A percentile compares a stretch with the other conserved stretches of the same genome.
Evolutionary conservation across 2,113 vertebrate genomes (phyloP).

Genomic region (Cyphomyrus discorhynchus): DNA sequence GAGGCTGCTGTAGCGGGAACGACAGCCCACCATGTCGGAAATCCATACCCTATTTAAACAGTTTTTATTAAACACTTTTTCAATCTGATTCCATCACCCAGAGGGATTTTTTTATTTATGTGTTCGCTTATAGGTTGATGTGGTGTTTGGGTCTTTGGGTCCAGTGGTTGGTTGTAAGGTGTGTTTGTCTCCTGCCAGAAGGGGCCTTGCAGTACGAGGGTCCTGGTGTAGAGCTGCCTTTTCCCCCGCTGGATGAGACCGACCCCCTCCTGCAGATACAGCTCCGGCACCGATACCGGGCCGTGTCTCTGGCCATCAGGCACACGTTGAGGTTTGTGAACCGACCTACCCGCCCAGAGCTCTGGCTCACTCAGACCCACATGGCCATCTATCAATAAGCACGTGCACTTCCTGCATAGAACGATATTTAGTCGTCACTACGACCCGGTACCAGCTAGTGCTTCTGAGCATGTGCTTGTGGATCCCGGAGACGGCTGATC

Average conservation of each 20-base stretch:
- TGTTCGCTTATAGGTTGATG: background rate
- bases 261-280: constrained; percentile 65
- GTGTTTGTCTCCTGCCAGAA: constrained; percentile 31
- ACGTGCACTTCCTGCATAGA: background rate
- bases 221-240: constrained; percentile 62
- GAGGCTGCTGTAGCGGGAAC: background rate
- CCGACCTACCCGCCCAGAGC: background rate
- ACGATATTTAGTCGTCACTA: background rate
- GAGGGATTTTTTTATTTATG: background rate
- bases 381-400: background rate
- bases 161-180: background rate
- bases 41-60: background rate
- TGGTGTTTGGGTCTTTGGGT: background rate
- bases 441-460: background rate
- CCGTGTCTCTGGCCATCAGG: constrained; percentile 65
- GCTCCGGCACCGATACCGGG: constrained; percentile 66
- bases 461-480: background rate
- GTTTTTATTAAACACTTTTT: background rate
- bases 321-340: constrained; percentile 58
- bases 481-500: background rate
- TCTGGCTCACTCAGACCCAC: background rate
- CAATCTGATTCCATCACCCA: background rate
- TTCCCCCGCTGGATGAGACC: constrained; percentile 56
- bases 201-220: constrained; percentile 66
- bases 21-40: background rate